Base-by-base conservation (phyloP, 2,113 vertebrate species). In the Emberiza fucata region DNA sequence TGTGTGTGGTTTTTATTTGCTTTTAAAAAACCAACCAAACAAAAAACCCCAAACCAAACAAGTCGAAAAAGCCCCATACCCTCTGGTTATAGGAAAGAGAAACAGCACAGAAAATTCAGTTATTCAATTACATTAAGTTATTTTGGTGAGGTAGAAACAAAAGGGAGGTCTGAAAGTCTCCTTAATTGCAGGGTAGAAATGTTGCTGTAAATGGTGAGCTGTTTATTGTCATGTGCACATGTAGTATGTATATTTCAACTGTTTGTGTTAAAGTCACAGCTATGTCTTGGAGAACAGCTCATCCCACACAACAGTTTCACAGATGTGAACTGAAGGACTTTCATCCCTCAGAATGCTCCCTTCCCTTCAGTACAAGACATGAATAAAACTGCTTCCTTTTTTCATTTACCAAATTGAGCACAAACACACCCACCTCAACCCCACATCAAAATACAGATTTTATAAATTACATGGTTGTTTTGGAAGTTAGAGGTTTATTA, bases 61-160 rank as follows among this genome's bases (percentile, higher is more conserved):
- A 35, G 35, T 29, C 1, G 40, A 21, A 15, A 33, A 63, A 71
- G 4, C 0, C 7, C 19, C 12, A 24, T 28, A 18, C 2, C 3
- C 4, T 57, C 19, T 80, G 20, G 2, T 64, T 40, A 45, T 6
- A 37, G 20, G 14, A 75, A 47, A 51, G 29, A 84, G 35, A 9
- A 78, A 5, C 11, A 50, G 9, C 12, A 28, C 48, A 20, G 12
- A 20, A 66, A 84, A 35, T 63, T 61, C 37, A 57, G 19, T 70
- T 40, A 23, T 42, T 47, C 25, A 23, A 8, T 4, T 71, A 20
- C 4, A 50, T 71, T 39, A 40, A 13, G 21, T 88, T 57, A 3
- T 56, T 84, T 81, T 64, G 20, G 8, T 23, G n/a, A 78, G 42
- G 59, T 1, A 69, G 12, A 27, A 51, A 51, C 71, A 45, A 86